Conservation (phyloP, 2,113 vertebrate genomes). For the Macquaria ambigua region DNA sequence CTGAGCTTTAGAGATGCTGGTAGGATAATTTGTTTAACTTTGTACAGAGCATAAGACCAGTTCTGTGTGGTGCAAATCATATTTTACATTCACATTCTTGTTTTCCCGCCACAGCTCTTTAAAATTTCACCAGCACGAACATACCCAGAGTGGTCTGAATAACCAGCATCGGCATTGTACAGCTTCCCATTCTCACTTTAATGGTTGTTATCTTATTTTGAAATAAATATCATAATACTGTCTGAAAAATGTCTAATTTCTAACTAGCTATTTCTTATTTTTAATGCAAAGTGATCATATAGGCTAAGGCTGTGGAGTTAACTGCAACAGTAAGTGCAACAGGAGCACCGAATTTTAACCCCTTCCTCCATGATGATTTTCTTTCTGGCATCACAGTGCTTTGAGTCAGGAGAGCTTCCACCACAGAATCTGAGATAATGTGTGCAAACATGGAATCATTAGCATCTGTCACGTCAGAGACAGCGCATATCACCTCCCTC, state of each 20-base stretch:
- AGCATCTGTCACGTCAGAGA: conserved; percentile 35
- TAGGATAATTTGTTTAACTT: too few species aligned
- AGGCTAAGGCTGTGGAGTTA: background rate
- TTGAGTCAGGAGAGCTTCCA: conserved; percentile 1
- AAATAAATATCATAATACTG: too few species aligned
- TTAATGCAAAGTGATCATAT: conserved; percentile 1
- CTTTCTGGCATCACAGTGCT: background rate
- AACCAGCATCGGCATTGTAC: background rate
- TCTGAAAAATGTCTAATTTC: too few species aligned
- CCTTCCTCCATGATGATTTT: background rate
- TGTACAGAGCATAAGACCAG: too few species aligned
- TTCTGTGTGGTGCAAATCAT: background rate
- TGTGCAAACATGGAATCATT: conserved; percentile 38
- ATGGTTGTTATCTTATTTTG: background rate
- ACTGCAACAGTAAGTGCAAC: background rate
- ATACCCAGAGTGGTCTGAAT: background rate
- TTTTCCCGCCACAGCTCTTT: background rate
- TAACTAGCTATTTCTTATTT: background rate
- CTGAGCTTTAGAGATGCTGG: too few species aligned
- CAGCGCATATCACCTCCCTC: conserved; percentile 3
- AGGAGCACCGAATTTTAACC: background rate
- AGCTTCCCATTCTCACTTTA: background rate
- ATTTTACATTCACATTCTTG: background rate
- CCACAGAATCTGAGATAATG: background rate
- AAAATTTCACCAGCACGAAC: background rate